These are phyloP conservation scores for Malurus alboscapulatus DNA, from an alignment of 2,113 vertebrate species.

Conservation along the genomic window DNA sequence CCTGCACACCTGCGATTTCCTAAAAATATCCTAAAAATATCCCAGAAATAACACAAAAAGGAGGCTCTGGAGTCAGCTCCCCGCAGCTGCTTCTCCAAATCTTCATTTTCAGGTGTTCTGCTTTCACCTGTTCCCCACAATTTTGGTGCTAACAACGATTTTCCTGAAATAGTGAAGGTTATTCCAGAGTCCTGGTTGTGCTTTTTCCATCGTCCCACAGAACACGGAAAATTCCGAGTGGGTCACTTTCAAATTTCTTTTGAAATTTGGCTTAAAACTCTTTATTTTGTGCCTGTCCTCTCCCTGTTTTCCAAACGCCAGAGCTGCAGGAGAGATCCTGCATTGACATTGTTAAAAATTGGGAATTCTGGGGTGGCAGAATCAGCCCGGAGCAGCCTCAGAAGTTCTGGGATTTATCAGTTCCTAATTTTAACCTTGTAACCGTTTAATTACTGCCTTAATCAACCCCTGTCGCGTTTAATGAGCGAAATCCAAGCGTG, in stretches of 20 bases:
- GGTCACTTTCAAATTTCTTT: neutral
- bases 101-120: neutral
- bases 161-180: rapidly evolving
- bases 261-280: neutral
- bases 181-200: rapidly evolving
- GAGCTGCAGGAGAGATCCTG: neutral
- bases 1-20: neutral
- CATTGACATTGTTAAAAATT: rapidly evolving
- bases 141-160: neutral
- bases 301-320: rapidly evolving
- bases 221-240: neutral
- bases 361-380: neutral
- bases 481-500: neutral
- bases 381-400: neutral
- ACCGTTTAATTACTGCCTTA: neutral
- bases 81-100: neutral
- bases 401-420: neutral
- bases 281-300: neutral
- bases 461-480: neutral
- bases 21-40: neutral
- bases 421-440: neutral
- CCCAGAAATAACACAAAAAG: rapidly evolving
- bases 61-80: neutral
- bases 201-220: rapidly evolving
- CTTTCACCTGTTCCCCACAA: neutral